A percentile compares a stretch with the other conserved stretches of the same genome.
Evolutionary conservation across 2,888 invertebrate genomes (phyloP).

Genomic region (Halictus quadricinctus): DNA sequence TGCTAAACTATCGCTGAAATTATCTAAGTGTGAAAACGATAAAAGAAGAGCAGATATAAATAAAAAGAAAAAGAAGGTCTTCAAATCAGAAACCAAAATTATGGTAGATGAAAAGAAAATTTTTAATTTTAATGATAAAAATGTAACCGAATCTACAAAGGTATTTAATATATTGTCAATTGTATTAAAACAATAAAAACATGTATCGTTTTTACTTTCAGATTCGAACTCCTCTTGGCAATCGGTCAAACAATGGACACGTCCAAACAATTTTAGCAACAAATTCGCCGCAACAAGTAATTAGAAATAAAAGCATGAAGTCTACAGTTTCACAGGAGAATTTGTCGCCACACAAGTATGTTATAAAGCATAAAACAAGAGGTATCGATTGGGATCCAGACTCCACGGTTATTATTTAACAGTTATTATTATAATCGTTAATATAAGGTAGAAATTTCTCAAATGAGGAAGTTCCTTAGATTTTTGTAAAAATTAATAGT

Average conservation of each 20-base stretch:
- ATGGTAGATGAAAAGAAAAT: constrained; percentile 64
- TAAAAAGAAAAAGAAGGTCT: constrained; percentile 47
- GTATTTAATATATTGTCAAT: constrained; percentile 45
- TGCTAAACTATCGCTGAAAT: constrained; percentile 41
- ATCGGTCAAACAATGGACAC: constrained; percentile 75
- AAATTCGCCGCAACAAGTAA: constrained; percentile 71
- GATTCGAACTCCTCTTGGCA: constrained; percentile 77
- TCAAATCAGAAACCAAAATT: constrained; percentile 59
- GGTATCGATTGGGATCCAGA: constrained; percentile 75
- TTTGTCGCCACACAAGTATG: constrained; percentile 72
- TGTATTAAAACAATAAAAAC: not conserved
- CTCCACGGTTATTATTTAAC: constrained; percentile 75
- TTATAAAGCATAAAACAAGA: constrained; percentile 65
- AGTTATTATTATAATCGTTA: not conserved
- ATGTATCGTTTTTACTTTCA: constrained; percentile 53
- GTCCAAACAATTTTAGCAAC: constrained; percentile 40
- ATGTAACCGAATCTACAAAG: constrained; percentile 56
- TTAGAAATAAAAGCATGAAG: constrained; percentile 64
- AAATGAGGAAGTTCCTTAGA: not conserved
- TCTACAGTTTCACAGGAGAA: constrained; percentile 73
- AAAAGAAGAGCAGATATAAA: constrained; percentile 48
- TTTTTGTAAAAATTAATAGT: constrained; percentile 24
- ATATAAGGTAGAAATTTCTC: not conserved
- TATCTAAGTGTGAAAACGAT: constrained; percentile 43
- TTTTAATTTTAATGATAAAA: constrained; percentile 60